Percentiles rank a stretch among this genome's conserved stretches.
Evolutionary conservation across 2,113 vertebrate species (phyloP).

Genomic region (Mormoops blainvillei): DNA sequence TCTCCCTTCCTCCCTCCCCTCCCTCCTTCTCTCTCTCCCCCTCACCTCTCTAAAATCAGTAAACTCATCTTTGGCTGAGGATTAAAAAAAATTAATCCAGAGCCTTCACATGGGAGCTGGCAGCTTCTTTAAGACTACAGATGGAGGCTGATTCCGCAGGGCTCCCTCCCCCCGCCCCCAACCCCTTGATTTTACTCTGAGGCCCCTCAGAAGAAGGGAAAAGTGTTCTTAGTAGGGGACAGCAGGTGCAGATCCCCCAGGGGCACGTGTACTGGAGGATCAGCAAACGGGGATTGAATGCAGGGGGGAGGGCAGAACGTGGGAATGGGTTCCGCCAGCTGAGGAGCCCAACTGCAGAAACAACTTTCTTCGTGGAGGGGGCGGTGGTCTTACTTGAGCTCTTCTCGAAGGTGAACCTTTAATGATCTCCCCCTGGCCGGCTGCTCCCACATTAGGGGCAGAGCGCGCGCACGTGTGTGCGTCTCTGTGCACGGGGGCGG

Average conservation of each 20-base stretch:
- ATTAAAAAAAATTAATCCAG: too few relatives aligned
- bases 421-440: accelerated
- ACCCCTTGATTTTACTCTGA: background rate
- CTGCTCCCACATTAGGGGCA: background rate
- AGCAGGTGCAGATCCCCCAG: background rate
- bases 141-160: background rate
- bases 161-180: too few relatives aligned
- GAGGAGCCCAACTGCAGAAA: background rate
- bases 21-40: too few relatives aligned
- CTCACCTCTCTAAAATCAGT: too few relatives aligned
- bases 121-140: background rate
- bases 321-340: background rate
- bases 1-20: too few relatives aligned
- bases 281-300: background rate
- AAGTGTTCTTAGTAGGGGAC: background rate
- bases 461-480: background rate
- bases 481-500: background rate
- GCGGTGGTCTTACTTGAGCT: background rate
- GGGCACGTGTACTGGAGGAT: background rate
- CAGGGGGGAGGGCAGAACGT: background rate
- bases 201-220: background rate
- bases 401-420: background rate
- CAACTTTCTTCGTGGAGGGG: background rate
- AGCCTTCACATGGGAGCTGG: background rate
- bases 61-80: too few relatives aligned